Base-by-base conservation (phyloP, 2,797 vertebrate genomes). In the Parambassis ranga region DNA sequence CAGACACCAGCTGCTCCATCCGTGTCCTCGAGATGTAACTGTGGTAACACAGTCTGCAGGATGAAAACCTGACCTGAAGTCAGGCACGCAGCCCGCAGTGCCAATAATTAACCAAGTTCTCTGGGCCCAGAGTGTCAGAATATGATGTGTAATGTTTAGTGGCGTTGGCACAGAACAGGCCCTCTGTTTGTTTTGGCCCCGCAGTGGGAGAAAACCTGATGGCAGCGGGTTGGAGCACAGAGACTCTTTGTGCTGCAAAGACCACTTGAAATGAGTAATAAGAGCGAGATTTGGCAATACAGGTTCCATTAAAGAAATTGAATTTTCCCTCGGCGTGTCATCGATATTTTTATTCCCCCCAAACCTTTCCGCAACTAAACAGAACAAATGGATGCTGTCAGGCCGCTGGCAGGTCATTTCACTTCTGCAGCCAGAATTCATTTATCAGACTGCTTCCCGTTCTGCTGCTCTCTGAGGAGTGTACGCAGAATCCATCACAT, bases 321-420 rank as follows among this genome's bases (percentile, higher is more conserved):
- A 57, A 79, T 71, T 75, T 78, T 66, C 56, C 60, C 66, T 31
- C 31, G 5, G 48, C 3, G 6, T 1, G 9, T 63, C 67, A 28
- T 75, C 61, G 28, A 51, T 71, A 56, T 47, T 30, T 55, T 15
- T 5, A n/a, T n/a, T 0, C 1, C n/a, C 44, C n/a, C 5, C 13
- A 51, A 57, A 73, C 72, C 26, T 65, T 36, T 65, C 37, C 6
- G 8, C 55, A 18, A 43, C 67, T 72, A 52, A 83, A 65, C 67
- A 55, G 52, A 77, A 86, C 56, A 66, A 78, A 84, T 82, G 20
- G 75, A 63, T 65, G 70, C 71, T 79, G 80, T 83, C 82, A 62
- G 57, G 37, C 24, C 22, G 13, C 75, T 83, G 80, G 80, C 85
- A 81, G 80, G 71, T 75, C 65, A 14, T 80, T 68, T 75, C 79